These are phyloP conservation scores for Venturia canescens DNA, from an alignment of 1,140 invertebrate species.

Conservation along the genomic window DNA sequence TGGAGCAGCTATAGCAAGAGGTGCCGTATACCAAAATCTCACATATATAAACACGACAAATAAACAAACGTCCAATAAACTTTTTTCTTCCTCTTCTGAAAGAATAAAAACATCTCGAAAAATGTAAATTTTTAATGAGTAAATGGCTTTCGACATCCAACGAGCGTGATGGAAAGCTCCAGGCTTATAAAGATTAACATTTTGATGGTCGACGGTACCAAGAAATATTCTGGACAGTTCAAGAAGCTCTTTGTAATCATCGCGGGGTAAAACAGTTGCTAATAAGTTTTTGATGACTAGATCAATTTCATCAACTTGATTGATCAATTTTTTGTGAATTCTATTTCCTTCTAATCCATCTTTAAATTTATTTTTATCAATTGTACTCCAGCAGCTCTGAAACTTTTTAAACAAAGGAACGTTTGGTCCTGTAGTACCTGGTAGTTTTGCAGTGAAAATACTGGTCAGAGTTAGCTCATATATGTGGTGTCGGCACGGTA, in stretches of 20 bases:
- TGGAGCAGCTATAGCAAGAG: conserved; percentile 54
- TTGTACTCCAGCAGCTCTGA: conserved; percentile 55
- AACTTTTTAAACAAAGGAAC: conserved; percentile 65
- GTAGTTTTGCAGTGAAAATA: conserved; percentile 53
- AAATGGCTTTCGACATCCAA: conserved; percentile 70
- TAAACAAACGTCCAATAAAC: conserved; percentile 59
- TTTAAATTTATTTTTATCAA: conserved; percentile 55
- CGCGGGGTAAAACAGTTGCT: conserved; percentile 47
- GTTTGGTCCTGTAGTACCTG: conserved; percentile 59
- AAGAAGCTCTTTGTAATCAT: conserved; percentile 62
- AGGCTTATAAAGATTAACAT: conserved; percentile 57
- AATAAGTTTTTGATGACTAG: conserved; percentile 30
- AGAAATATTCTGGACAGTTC: conserved; percentile 62
- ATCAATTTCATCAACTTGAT: conserved; percentile 42
- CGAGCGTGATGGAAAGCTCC: conserved; percentile 66
- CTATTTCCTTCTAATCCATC: conserved; percentile 41
- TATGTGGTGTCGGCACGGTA: conserved; percentile 64
- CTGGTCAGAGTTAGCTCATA: conserved; percentile 57
- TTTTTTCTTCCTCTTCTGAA: conserved; percentile 57
- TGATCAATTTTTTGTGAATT: conserved; percentile 43
- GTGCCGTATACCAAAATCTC: conserved; percentile 60
- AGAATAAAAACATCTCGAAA: conserved; percentile 56
- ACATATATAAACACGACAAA: conserved; percentile 62
- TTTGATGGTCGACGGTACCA: conserved; percentile 38
- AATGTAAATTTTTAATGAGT: conserved; percentile 61